Evolutionary conservation across 1,140 invertebrate genomes (phyloP).

Genomic region (Cherax quadricarinatus): DNA sequence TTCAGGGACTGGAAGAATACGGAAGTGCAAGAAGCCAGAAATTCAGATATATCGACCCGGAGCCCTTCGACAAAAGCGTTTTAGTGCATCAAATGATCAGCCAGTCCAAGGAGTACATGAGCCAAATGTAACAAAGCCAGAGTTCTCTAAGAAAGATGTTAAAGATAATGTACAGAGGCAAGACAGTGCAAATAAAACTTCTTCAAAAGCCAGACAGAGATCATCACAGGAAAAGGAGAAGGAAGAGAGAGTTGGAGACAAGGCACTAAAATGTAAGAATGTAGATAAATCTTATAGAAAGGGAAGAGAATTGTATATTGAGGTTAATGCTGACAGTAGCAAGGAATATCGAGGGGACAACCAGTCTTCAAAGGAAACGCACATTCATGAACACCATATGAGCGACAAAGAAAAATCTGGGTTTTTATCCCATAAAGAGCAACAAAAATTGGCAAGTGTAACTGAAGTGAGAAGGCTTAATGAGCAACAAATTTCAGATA

Average conservation of each 20-base stretch:
- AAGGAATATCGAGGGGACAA: not conserved
- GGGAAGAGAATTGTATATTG: not conserved
- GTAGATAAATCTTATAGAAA: not conserved
- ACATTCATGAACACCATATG: not conserved
- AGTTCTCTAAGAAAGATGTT: not conserved
- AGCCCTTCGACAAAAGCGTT: conserved; percentile 30
- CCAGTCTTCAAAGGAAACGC: not conserved
- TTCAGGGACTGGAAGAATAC: conserved; percentile 4
- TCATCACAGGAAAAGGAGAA: not conserved
- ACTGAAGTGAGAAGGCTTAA: not conserved
- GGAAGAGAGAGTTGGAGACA: conserved; percentile 4
- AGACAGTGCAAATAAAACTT: not conserved
- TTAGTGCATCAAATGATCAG: not conserved
- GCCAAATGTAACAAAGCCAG: not conserved
- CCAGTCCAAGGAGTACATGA: not conserved
- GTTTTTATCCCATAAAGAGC: not conserved
- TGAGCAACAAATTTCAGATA: not conserved
- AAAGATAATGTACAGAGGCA: not conserved
- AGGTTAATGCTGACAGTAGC: not conserved
- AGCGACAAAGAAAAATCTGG: not conserved
- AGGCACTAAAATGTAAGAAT: not conserved
- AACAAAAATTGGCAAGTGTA: not conserved
- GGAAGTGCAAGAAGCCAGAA: conserved; percentile 55
- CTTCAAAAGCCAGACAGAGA: not conserved
- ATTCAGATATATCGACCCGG: conserved; percentile 59